phyloP scores from a whole-genome alignment of 2,113 vertebrate genomes.

The Bolborhynchus lineola region DNA sequence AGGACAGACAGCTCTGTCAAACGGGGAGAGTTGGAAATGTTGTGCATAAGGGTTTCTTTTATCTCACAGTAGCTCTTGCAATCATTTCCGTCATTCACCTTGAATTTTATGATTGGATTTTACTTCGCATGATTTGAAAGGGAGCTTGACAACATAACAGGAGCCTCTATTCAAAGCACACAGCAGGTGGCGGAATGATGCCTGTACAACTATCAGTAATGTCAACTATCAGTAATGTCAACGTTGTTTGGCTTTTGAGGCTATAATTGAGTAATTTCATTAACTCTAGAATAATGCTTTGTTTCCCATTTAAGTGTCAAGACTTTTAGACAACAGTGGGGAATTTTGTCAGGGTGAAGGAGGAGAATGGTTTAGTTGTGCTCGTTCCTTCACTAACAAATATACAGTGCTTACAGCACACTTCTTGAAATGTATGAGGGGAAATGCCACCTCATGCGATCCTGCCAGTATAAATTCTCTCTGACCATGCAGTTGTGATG shows the following conservation, averaged over 20 bases:
- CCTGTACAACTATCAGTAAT: neutral
- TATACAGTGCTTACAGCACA: neutral
- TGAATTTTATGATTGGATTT: neutral
- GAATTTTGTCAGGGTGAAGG: neutral
- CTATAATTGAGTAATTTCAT: neutral
- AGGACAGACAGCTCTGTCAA: neutral
- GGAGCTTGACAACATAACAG: neutral
- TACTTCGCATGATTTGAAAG: neutral
- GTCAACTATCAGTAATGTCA: neutral
- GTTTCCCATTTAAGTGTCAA: neutral
- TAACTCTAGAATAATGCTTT: neutral
- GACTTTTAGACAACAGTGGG: neutral
- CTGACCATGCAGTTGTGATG: neutral
- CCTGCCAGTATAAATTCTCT: fast-evolving
- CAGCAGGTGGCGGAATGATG: neutral
- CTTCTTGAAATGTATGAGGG: neutral
- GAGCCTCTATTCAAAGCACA: fast-evolving
- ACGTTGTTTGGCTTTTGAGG: neutral
- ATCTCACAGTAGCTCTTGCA: neutral
- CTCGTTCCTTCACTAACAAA: neutral
- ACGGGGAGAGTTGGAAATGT: neutral
- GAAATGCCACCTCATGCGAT: neutral
- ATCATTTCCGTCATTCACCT: fast-evolving
- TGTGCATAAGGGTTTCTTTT: neutral
- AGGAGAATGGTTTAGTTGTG: neutral